phyloP scores from a whole-genome alignment of 2,797 vertebrate genomes.

The Trematomus bernacchii region DNA sequence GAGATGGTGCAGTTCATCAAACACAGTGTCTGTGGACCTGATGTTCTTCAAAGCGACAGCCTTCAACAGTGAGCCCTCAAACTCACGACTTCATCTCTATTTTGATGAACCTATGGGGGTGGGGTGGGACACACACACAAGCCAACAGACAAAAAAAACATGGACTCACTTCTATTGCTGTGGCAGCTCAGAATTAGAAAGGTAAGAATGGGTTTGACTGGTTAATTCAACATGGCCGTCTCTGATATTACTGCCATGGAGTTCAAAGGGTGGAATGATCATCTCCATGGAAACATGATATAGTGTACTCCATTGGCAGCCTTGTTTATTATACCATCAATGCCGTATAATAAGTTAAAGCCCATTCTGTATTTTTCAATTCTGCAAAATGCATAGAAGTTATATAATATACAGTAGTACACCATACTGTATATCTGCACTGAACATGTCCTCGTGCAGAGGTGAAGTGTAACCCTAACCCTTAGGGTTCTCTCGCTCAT shows the following conservation, averaged over 20 bases:
- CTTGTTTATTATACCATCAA: constrained; percentile 3
- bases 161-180: constrained; percentile 67
- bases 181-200: constrained; percentile 52
- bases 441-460: constrained; percentile 12
- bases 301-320: not conserved
- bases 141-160: constrained; percentile 60
- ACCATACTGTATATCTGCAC: constrained; percentile 63
- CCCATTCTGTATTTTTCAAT: constrained; percentile 57
- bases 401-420: constrained; percentile 61
- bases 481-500: constrained; percentile 26
- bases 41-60: constrained; percentile 95
- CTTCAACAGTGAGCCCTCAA: constrained; percentile 93
- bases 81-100: constrained; percentile 96
- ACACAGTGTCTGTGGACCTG: constrained; percentile 91
- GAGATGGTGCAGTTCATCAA: constrained; percentile 96
- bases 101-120: constrained; percentile 89
- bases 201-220: constrained; percentile 45
- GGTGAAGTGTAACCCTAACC: constrained; percentile 26
- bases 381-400: constrained; percentile 68
- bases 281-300: constrained; percentile 5
- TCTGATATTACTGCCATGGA: constrained; percentile 6
- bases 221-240: constrained; percentile 15
- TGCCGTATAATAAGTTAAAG: constrained; percentile 10
- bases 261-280: constrained; percentile 22
- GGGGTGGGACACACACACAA: constrained; percentile 64